phyloP scores from a whole-genome alignment of 2,113 vertebrate genomes.

The Uria lomvia region DNA sequence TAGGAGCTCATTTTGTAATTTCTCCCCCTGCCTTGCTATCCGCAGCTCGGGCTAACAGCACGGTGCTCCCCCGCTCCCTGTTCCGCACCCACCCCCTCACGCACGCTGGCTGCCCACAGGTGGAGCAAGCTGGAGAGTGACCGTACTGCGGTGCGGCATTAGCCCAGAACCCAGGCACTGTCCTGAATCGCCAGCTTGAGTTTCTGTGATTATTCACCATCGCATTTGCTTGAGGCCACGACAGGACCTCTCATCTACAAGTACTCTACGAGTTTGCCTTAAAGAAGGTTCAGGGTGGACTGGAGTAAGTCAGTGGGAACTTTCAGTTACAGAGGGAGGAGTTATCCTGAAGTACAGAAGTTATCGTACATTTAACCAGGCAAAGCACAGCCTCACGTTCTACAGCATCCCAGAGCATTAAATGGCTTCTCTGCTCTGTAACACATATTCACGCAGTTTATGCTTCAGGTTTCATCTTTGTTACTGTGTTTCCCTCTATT shows the following conservation, averaged over 20 bases:
- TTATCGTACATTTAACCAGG: neutral
- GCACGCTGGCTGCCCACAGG: rapidly evolving
- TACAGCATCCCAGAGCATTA: neutral
- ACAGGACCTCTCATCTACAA: neutral
- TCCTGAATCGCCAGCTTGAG: rapidly evolving
- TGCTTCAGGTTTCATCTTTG: neutral
- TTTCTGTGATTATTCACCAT: neutral
- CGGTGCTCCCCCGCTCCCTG: rapidly evolving
- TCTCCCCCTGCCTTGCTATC: neutral
- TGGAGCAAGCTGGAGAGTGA: rapidly evolving
- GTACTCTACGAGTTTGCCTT: neutral
- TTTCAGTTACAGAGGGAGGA: neutral
- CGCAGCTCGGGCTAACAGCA: neutral
- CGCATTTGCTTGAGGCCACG: neutral
- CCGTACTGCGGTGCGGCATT: rapidly evolving
- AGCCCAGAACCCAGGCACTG: neutral
- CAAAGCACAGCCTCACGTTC: neutral
- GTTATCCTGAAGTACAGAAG: neutral
- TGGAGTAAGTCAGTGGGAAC: neutral
- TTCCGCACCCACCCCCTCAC: too few relatives aligned
- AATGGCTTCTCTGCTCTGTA: neutral
- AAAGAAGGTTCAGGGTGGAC: neutral
- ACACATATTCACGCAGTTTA: neutral
- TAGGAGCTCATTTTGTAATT: neutral
- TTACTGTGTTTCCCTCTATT: neutral